These are phyloP conservation scores for Apotomis betuletana DNA, from an alignment of 2,888 invertebrate species.

Conservation along the genomic window DNA sequence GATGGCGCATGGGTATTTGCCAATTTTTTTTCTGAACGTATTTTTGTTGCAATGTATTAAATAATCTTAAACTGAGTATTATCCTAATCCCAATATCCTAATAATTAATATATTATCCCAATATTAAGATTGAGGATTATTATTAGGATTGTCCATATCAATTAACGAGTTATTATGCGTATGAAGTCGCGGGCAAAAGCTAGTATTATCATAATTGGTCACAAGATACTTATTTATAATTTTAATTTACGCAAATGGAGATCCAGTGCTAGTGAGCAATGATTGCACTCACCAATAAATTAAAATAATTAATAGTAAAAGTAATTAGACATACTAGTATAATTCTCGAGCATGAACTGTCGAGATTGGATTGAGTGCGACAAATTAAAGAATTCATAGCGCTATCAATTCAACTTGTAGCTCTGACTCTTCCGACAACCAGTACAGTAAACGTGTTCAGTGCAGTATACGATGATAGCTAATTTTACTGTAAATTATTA, in stretches of 20 bases:
- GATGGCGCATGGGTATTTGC: no score
- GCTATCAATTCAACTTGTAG: conserved; percentile 25
- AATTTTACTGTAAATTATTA: no score
- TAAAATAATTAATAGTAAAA: conserved; percentile 22
- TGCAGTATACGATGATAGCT: neutral
- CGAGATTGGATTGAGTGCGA: conserved; percentile 26
- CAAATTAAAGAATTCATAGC: conserved; percentile 36
- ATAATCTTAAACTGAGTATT: no score
- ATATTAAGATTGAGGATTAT: no score
- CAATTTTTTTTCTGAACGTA: no score
- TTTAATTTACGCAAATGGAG: neutral
- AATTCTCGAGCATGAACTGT: conserved; percentile 20
- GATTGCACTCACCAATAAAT: conserved; percentile 12
- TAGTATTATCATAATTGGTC: no score
- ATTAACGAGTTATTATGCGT: no score
- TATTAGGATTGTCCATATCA: no score
- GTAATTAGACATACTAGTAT: conserved; percentile 18
- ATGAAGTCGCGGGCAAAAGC: no score
- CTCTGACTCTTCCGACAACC: conserved; percentile 20
- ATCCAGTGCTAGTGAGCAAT: conserved; percentile 4
- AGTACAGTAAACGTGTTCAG: conserved; percentile 3
- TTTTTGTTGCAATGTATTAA: no score
- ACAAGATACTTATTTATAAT: neutral
- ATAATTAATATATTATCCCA: no score
- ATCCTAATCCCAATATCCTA: no score